Base-by-base conservation (phyloP, 1,140 invertebrate species). In the Diorhabda carinulata region DNA sequence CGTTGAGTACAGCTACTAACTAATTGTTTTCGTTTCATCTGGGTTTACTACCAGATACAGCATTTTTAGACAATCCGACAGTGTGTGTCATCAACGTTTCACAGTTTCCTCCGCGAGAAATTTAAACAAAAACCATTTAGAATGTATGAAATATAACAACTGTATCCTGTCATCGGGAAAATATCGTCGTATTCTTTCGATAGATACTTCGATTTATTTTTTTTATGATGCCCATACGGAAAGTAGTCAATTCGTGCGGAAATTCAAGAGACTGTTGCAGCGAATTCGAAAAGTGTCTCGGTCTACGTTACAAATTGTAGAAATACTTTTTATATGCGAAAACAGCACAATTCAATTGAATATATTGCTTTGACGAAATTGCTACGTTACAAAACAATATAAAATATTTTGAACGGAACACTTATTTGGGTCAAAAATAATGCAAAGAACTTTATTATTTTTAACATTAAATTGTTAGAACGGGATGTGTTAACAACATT, bases 131-230 rank as follows among this genome's bases (percentile, higher is more conserved):
- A 25, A 52, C 47, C 47, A 52, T 52, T 52, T 8, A 52, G 47
- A 52, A 52, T 52, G 47, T 52, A 52, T 52, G n/a, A 52, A 52
- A 3, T n/a, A n/a, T 8, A 52, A 52, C 47, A 6, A 52, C 47
- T 3, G n/a, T 52, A 52, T 52, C n/a, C 47, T 52, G 47, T 52
- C 47, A 52, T 52, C 47, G n/a, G n/a, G 6, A 52, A 52, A 52
- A n/a, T 52, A 52, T 52, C 47, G 47, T 52, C 47, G n/a, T 8
- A 52, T 52, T 6, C 47, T 6, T 52, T 52, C 47, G 47, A n/a
- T 52, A 52, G 47, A 52, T n/a, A 52, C 47, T 52, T 52, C 47
- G n/a, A 52, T 52, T 52, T n/a, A 52, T 52, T n/a, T 52, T 25
- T 52, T 52, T 52, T 52, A 52, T 52, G 47, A 52, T 52, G n/a